Evolutionary conservation across 2,797 vertebrate species (phyloP).

Genomic region (Enteromius mattozi): DNA sequence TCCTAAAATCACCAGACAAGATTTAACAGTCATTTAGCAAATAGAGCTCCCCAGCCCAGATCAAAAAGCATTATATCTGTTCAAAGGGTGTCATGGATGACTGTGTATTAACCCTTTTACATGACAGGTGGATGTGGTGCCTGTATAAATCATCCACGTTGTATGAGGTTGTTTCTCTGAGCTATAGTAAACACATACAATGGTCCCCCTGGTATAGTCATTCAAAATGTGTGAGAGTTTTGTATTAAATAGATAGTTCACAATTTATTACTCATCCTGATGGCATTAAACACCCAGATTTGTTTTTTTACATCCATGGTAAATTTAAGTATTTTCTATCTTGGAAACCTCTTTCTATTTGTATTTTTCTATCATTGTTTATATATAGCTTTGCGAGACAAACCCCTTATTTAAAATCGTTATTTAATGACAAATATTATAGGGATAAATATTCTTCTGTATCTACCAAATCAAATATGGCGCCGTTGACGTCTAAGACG

Average conservation of each 20-base stretch:
- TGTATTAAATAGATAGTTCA: background rate
- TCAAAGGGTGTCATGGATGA: slow-evolving; percentile 15
- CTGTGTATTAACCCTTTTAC: slow-evolving; percentile 3
- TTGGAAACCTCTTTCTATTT: background rate
- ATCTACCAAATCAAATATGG: background rate
- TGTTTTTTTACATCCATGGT: background rate
- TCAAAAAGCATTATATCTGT: slow-evolving; percentile 36
- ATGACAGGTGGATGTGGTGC: background rate
- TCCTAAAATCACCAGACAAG: slow-evolving; percentile 43
- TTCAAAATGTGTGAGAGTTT: background rate
- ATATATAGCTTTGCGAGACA: background rate
- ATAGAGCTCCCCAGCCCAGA: slow-evolving; percentile 23
- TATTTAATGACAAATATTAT: background rate
- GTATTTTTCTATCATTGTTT: background rate
- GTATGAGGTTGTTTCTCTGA: background rate
- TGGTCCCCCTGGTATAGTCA: background rate
- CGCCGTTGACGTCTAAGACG: background rate
- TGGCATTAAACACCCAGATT: background rate
- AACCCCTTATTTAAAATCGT: background rate
- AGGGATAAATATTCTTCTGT: too few species aligned
- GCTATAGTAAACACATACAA: background rate
- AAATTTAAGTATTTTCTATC: background rate
- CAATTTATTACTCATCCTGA: background rate
- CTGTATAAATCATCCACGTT: background rate
- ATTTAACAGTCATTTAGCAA: slow-evolving; percentile 52